Evolutionary conservation across 2,113 vertebrate species (phyloP), one percentile per base, ranked within the genome.

Genomic region (Cygnus buccinator): DNA sequence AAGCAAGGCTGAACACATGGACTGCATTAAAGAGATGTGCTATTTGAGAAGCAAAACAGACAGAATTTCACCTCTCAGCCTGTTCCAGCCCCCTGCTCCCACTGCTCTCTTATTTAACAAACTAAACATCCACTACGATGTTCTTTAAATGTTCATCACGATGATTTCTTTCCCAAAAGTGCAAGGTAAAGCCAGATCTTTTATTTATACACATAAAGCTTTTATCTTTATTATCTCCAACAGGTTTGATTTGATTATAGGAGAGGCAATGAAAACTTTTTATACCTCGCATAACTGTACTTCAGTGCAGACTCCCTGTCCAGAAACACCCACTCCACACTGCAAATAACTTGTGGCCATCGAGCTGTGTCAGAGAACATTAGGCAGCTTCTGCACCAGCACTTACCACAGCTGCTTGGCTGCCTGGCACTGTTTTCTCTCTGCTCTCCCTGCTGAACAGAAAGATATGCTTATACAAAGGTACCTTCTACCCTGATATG

Each of bases 11-110:
- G 89, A 94, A 95, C 89, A 97, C 82, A 95, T 89, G 95, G 92
- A 96, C 80, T 92, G 90, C 79, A 96, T 97, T 95, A 96, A 86
- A 74, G 41, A 81, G 61, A 91, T 66, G 55, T 83, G 70, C 81
- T 77, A 78, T 94, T 93, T 25, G 55, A 91, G 43, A 95, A 91
- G 91, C 78, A 92, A 95, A 96, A 71, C 43, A n/a, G 81, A 79
- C 71, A 85, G 90, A 90, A 96, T 96, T 97, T 93, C 76, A 96
- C 78, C 58, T 81, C 57, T 13, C 15, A 15, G 84, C 63, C 94
- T 95, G 93, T 66, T 94, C 93, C 83, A 96, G 94, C 62, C 52
- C 46, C 58, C 95, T 66, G 15, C 61, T 95, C 81, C 77, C 86
- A 94, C 89, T 59, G 41, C 37, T 88, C 90, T 77, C 72, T 85